phyloP scores from a whole-genome alignment of 2,113 vertebrate species.

The Limanda limanda region DNA sequence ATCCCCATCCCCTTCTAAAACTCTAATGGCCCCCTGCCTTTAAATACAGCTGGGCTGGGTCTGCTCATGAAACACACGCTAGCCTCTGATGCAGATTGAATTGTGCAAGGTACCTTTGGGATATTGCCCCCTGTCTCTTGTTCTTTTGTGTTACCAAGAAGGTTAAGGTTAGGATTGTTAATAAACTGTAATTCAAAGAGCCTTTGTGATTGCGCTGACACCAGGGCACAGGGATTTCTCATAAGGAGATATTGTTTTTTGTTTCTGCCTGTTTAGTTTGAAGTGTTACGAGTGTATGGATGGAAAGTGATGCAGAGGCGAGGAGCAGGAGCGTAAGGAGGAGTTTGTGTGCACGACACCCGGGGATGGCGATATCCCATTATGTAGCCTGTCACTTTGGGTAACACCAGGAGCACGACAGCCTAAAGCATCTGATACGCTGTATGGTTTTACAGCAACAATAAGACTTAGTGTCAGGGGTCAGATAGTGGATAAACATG shows the following conservation, averaged over 20 bases:
- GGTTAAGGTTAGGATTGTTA: conserved; percentile 49
- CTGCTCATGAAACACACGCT: conserved; percentile 46
- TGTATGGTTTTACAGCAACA: conserved; percentile 50
- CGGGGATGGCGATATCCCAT: conserved; percentile 61
- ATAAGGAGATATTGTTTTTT: conserved; percentile 58
- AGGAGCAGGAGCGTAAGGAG: conserved; percentile 32
- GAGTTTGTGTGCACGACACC: conserved; percentile 48
- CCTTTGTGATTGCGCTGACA: background rate
- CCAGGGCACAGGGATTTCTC: conserved; percentile 32
- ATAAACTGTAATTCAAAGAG: conserved; percentile 56
- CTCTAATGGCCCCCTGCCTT: conserved; percentile 35
- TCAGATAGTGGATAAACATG: background rate
- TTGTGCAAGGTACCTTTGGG: conserved; percentile 49
- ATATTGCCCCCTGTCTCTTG: conserved; percentile 50
- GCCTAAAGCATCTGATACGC: conserved; percentile 39
- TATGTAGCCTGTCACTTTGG: conserved; percentile 70
- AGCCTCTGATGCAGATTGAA: conserved; percentile 53
- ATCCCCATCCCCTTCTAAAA: conserved; percentile 55
- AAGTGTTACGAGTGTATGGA: conserved; percentile 37
- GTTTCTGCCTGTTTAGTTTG: conserved; percentile 40
- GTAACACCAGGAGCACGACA: conserved; percentile 52
- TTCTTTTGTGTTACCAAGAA: conserved; percentile 63
- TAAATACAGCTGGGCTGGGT: conserved; percentile 47
- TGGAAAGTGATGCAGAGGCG: conserved; percentile 42
- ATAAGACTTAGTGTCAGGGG: conserved; percentile 36